Evolutionary conservation across 2,888 invertebrate species (phyloP).

Genomic region (Pharmacophagus antenor): DNA sequence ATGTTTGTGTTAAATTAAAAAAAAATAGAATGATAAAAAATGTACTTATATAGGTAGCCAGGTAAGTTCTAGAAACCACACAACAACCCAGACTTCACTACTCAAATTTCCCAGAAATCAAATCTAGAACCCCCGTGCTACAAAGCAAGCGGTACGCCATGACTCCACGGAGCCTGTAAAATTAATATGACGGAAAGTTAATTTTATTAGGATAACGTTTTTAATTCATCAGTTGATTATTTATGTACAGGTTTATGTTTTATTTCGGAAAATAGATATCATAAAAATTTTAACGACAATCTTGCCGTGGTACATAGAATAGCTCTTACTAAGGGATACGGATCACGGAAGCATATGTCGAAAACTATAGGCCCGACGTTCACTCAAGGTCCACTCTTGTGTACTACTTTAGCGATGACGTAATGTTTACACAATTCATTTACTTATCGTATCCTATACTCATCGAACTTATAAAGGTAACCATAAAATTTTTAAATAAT

Average conservation of each 20-base stretch:
- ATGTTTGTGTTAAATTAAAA: constrained; percentile 17
- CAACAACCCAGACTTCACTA: too few relatives aligned
- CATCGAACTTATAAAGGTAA: background rate
- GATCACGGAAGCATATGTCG: constrained; percentile 2
- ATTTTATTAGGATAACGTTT: background rate
- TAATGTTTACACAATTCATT: background rate
- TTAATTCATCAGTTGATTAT: background rate
- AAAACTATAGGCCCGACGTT: background rate
- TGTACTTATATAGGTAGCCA: background rate
- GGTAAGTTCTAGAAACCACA: too few relatives aligned
- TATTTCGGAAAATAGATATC: background rate
- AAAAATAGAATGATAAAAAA: background rate
- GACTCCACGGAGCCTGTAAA: too few relatives aligned
- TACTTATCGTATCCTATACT: background rate
- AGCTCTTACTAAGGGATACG: constrained; percentile 18
- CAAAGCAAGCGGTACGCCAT: too few relatives aligned
- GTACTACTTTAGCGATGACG: background rate
- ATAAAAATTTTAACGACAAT: constrained; percentile 2
- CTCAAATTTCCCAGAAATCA: too few relatives aligned
- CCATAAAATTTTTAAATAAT: background rate
- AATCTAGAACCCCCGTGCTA: too few relatives aligned
- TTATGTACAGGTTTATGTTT: background rate
- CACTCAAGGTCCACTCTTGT: background rate
- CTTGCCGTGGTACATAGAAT: background rate
- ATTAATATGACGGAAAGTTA: background rate